Evolutionary conservation across 2,113 vertebrate species (phyloP).

Genomic region (Benthochromis sp.): DNA sequence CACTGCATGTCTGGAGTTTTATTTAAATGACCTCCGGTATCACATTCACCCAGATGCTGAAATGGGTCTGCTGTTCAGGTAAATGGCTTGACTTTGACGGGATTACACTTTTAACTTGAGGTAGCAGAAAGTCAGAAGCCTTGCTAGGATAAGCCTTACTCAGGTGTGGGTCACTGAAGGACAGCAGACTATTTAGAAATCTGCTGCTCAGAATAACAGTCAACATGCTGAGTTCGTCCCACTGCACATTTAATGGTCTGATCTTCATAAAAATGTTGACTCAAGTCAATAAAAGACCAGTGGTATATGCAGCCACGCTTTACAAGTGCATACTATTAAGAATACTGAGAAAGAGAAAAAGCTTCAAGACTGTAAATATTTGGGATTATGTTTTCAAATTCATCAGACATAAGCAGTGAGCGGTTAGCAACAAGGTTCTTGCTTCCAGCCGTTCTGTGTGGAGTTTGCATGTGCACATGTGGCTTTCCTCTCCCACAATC

Average conservation of each 20-base stretch:
- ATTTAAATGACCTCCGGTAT: constrained; percentile 40
- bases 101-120: constrained; percentile 14
- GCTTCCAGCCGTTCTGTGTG: background rate
- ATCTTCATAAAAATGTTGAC: background rate
- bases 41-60: constrained; percentile 28
- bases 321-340: background rate
- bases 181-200: background rate
- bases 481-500: background rate
- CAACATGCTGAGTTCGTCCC: background rate
- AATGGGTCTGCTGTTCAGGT: background rate
- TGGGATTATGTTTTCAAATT: background rate
- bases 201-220: background rate
- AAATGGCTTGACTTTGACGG: constrained; percentile 29
- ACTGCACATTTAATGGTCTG: background rate
- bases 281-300: background rate
- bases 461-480: background rate
- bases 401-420: background rate
- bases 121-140: background rate
- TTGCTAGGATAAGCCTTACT: background rate
- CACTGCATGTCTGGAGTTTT: constrained; percentile 2
- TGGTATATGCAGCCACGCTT: background rate
- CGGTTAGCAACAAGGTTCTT: background rate
- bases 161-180: constrained; percentile 14
- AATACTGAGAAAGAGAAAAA: background rate
- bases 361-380: background rate